Percentiles rank a stretch among this genome's conserved stretches.
phyloP scores from a whole-genome alignment of 2,113 vertebrate species.

The Micromys minutus region DNA sequence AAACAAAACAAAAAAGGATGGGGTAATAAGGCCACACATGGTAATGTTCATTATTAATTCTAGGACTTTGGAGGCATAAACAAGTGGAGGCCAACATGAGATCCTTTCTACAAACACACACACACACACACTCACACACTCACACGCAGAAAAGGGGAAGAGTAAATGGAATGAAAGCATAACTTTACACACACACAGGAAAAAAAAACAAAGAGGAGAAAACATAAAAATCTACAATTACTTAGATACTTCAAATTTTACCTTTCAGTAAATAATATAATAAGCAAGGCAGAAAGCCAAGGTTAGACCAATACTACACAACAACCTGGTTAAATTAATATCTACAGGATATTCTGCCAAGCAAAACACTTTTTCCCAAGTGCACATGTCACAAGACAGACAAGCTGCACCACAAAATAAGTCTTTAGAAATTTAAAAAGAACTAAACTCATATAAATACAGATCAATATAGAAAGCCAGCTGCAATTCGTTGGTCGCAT shows the following conservation, averaged over 20 bases:
- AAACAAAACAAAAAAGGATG: background rate
- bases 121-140: background rate
- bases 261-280: background rate
- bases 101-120: background rate
- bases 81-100: background rate
- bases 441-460: background rate
- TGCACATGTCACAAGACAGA: background rate
- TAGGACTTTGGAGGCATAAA: background rate
- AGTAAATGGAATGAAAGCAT: background rate
- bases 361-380: background rate
- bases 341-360: background rate
- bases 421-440: background rate
- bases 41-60: background rate
- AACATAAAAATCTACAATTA: conserved; percentile 3
- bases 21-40: background rate
- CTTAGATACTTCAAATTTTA: conserved; percentile 12
- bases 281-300: background rate
- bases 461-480: background rate
- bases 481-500: background rate
- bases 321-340: background rate
- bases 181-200: background rate
- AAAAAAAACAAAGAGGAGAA: background rate
- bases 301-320: background rate
- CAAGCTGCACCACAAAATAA: background rate
- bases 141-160: background rate